A percentile compares a stretch with the other conserved stretches of the same genome.
These are phyloP conservation scores for Hirtodrosophila alboralis DNA, from an alignment of 2,888 invertebrate species.

Conservation along the genomic window DNA sequence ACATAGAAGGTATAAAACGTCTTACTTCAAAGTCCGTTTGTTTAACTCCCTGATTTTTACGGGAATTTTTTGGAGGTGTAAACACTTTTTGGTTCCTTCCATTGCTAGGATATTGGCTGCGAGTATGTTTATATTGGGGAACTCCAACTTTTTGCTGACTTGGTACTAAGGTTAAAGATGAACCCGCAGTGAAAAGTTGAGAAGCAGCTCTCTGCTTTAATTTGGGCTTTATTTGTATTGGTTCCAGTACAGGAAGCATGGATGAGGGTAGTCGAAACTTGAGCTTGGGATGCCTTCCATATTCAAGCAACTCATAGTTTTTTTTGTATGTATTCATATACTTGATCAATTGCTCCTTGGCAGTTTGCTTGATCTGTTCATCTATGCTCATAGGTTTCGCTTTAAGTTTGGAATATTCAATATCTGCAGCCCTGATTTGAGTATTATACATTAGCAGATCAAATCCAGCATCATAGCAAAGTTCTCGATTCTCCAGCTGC, in stretches of 20 bases:
- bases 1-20: neutral
- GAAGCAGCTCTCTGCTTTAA: too few relatives aligned
- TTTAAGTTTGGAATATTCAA: neutral
- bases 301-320: conserved; percentile 6
- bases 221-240: neutral
- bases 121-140: neutral
- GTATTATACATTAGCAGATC: too few relatives aligned
- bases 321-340: conserved; percentile 5
- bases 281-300: conserved; percentile 6
- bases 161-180: neutral
- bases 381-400: neutral
- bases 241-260: neutral
- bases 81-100: neutral
- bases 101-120: neutral
- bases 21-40: neutral
- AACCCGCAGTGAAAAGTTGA: neutral
- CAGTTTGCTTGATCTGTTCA: conserved; percentile 7
- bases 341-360: conserved; percentile 11
- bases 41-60: neutral
- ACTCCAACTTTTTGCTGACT: neutral
- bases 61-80: neutral
- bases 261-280: neutral
- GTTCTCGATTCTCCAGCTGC: conserved; percentile 3
- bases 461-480: conserved; percentile 2
- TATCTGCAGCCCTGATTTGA: too few relatives aligned